These are phyloP conservation scores for Drosophila lacertosa DNA, from an alignment of 1,140 invertebrate species.

Conservation along the genomic window DNA sequence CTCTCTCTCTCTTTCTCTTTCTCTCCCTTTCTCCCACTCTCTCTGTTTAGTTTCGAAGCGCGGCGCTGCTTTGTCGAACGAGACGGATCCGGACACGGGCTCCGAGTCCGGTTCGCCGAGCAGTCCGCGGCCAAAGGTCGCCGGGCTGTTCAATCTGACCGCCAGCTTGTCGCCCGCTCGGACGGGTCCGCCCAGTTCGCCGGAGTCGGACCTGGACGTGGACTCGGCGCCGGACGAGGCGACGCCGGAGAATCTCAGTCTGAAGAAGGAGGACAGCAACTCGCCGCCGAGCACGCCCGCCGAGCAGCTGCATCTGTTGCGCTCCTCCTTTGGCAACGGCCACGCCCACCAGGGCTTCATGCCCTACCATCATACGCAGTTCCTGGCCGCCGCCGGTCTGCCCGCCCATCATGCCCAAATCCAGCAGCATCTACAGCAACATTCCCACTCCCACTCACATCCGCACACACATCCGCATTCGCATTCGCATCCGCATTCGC, in stretches of 20 bases:
- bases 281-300: constrained; percentile 77
- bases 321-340: constrained; percentile 68
- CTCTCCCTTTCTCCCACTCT: constrained; percentile 19
- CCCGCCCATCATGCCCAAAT: constrained; percentile 66
- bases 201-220: constrained; percentile 85
- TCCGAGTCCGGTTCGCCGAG: constrained; percentile 85
- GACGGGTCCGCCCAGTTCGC: constrained; percentile 83
- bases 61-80: constrained; percentile 84
- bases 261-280: constrained; percentile 85
- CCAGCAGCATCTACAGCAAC: constrained; percentile 71
- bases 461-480: constrained; percentile 66
- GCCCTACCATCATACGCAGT: constrained; percentile 85
- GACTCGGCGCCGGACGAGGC: constrained; percentile 85
- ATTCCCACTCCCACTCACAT: constrained; percentile 74
- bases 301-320: constrained; percentile 75
- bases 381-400: constrained; percentile 69
- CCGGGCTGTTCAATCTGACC: constrained; percentile 71
- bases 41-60: constrained; percentile 86
- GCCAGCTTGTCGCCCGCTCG: constrained; percentile 84
- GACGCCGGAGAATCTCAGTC: constrained; percentile 87
- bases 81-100: constrained; percentile 83
- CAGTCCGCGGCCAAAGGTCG: constrained; percentile 84
- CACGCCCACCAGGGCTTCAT: constrained; percentile 82
- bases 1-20: constrained; percentile 24
- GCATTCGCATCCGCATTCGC: constrained; percentile 60